Base-by-base conservation (phyloP, 2,113 vertebrate species). In the Mohoua ochrocephala region DNA sequence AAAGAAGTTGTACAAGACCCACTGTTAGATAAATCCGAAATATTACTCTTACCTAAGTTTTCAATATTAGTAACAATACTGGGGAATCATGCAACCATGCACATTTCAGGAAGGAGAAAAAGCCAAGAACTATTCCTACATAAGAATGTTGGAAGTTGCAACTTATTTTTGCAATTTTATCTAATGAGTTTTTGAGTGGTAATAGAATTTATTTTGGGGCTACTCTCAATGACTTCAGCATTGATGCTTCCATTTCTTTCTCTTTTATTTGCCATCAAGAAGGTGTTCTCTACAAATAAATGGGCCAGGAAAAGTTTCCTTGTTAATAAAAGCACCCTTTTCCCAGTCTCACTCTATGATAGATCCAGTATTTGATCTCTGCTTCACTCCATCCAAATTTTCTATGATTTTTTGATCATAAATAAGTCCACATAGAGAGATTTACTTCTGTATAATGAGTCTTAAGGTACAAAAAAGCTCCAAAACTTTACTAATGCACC, bases 71-170 rank as follows among this genome's bases (percentile, higher is more conserved):
- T 47, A 65, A 53, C 19, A 24, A 50, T 23, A 39, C 5, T 49
- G n/a, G 31, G 35, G 27, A 89, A 87, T 24, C 17, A 26, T 28
- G 23, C 8, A 81, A 65, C 6, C 2, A 2, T 0, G 2, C 3
- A 16, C 8, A 39, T 45, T 76, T 67, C 10, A 33, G 17, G 63
- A 90, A 75, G 10, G 4, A 37, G 64, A 54, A 70, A 76, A 16
- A 75, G 12, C 5, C 9, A 59, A 87, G 23, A 91, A 35, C 5
- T 64, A 60, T 21, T 73, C 23, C 30, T 7, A 64, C 7, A 23
- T 39, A 84, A 21, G 6, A 89, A 73, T 47, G 21, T 3, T 64
- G 33, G 22, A 87, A 79, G 23, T 57, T 35, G 49, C 7, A 77
- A 57, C 21, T 56, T 39, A 33, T 45, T 50, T 81, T 56, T 84